These are phyloP conservation scores for Geotrupes spiniger DNA, from an alignment of 2,888 invertebrate genomes.

Conservation along the genomic window DNA sequence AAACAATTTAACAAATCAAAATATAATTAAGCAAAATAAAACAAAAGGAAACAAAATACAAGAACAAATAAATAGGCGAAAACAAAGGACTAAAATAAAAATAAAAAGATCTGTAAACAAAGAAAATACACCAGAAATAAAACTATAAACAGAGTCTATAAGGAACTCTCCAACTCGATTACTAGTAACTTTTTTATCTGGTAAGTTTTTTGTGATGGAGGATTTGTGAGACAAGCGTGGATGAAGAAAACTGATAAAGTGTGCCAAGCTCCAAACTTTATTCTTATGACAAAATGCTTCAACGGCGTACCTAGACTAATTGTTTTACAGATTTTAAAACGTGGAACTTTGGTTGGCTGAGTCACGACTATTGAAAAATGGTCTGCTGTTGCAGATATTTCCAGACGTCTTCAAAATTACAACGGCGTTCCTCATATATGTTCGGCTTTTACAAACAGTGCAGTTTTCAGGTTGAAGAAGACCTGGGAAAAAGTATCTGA, in stretches of 20 bases:
- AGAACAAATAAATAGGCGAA: no score
- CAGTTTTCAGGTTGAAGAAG: constrained; percentile 83
- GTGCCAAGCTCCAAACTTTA: constrained; percentile 75
- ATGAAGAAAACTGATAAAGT: constrained; percentile 86
- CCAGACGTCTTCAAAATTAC: constrained; percentile 86
- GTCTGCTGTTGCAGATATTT: constrained; percentile 91
- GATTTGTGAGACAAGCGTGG: constrained; percentile 85
- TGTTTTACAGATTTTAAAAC: constrained; percentile 79
- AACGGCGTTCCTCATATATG: constrained; percentile 91
- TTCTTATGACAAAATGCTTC: constrained; percentile 84
- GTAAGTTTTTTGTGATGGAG: constrained; percentile 53
- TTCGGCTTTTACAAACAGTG: constrained; percentile 85
- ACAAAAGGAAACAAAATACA: no score
- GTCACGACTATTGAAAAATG: constrained; percentile 88
- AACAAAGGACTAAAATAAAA: no score
- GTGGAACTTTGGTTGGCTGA: constrained; percentile 63
- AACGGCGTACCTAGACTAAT: constrained; percentile 87
- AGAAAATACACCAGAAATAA: no score
- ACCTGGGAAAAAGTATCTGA: constrained; percentile 93
- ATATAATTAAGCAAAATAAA: no score
- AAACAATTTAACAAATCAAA: no score
- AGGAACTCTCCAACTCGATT: no score
- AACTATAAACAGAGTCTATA: no score
- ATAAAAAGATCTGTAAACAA: no score
- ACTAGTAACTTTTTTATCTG: no score